Evolutionary conservation across 2,888 invertebrate species (phyloP).

Genomic region (Lasioglossum lativentre): DNA sequence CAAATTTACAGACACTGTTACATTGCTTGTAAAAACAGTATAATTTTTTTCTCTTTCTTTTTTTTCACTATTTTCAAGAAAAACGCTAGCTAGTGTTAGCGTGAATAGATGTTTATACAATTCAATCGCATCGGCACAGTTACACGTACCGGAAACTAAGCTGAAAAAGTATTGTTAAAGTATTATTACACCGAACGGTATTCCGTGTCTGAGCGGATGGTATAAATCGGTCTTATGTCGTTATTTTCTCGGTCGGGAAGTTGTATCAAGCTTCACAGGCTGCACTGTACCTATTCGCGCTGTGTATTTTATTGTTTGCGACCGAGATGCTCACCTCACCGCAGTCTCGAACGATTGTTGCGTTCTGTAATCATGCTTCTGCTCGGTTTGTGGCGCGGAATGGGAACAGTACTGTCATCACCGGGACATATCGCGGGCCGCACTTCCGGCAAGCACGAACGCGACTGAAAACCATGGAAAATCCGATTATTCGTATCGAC

Average conservation of each 20-base stretch:
- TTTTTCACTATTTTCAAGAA: no score
- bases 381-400: slow-evolving; percentile 16
- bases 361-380: slow-evolving; percentile 28
- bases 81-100: no score
- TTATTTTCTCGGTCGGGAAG: neutral
- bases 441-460: slow-evolving; percentile 54
- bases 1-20: no score
- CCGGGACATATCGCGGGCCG: slow-evolving; percentile 51
- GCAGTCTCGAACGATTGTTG: slow-evolving; percentile 8
- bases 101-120: no score
- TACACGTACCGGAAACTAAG: no score
- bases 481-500: slow-evolving; percentile 65
- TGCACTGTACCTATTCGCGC: neutral
- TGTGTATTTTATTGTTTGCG: neutral
- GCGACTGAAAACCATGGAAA: slow-evolving; percentile 67
- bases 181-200: no score
- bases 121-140: no score
- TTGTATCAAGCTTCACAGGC: neutral
- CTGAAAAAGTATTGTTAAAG: no score
- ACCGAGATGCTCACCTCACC: neutral
- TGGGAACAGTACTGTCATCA: slow-evolving; percentile 53
- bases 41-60: no score
- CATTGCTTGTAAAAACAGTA: no score
- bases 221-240: neutral
- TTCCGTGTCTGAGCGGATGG: no score